Evolutionary conservation across 1,140 invertebrate species (phyloP).

Genomic region (Lamellibrachia luymesi): DNA sequence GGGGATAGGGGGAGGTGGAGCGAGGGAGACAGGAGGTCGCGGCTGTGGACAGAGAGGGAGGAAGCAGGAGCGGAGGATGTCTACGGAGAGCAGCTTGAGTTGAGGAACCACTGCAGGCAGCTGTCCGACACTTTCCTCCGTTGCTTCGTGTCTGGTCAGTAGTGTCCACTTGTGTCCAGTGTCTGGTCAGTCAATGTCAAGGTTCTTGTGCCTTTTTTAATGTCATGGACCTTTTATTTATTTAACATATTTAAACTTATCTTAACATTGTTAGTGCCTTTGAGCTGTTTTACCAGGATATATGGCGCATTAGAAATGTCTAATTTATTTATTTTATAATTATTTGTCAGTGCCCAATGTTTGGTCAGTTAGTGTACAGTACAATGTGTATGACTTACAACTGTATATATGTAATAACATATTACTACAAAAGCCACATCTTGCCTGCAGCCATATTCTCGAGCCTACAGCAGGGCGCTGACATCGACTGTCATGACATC

Average conservation of each 20-base stretch:
- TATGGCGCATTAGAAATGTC: too few species aligned
- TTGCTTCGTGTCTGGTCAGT: conserved; percentile 65
- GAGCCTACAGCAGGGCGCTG: conserved; percentile 63
- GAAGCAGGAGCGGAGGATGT: neutral
- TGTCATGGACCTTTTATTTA: too few species aligned
- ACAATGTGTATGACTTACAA: too few species aligned
- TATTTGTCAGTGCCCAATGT: neutral
- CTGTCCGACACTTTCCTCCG: conserved; percentile 67
- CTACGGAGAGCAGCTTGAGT: conserved; percentile 31
- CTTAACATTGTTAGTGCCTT: too few species aligned
- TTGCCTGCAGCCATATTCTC: conserved; percentile 45
- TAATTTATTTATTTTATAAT: too few species aligned
- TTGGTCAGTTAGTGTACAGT: neutral
- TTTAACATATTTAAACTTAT: too few species aligned
- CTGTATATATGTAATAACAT: too few species aligned
- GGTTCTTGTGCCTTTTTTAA: neutral
- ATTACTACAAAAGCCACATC: neutral
- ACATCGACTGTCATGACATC: conserved; percentile 67
- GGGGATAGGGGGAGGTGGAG: neutral
- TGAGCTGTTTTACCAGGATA: too few species aligned
- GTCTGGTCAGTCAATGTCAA: neutral
- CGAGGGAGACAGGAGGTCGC: conserved; percentile 2
- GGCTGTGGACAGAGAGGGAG: conserved; percentile 6
- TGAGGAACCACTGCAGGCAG: conserved; percentile 65
- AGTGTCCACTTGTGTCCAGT: neutral